phyloP scores from a whole-genome alignment of 2,797 vertebrate species.

The Hyperoplus lanceolatus region DNA sequence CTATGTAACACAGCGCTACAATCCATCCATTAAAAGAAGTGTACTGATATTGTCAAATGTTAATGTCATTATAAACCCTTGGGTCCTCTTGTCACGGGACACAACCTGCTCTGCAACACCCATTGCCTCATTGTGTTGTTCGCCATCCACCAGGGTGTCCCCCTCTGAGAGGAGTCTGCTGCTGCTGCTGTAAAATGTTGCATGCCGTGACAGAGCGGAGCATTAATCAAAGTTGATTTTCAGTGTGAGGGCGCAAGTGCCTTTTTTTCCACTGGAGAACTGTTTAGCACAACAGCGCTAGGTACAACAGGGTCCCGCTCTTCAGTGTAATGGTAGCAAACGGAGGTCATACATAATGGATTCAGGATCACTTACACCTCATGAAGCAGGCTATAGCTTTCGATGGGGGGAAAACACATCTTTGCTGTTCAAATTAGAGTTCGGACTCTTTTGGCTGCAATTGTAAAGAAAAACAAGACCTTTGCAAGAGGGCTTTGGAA shows the following conservation, averaged over 20 bases:
- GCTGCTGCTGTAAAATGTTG: slow-evolving; percentile 72
- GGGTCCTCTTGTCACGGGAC: slow-evolving; percentile 66
- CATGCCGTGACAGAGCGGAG: slow-evolving; percentile 60
- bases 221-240: slow-evolving; percentile 84
- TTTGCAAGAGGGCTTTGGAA: slow-evolving; percentile 66
- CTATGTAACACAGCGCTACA: slow-evolving; percentile 56
- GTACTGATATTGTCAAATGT: slow-evolving; percentile 83
- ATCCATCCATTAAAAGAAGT: slow-evolving; percentile 75
- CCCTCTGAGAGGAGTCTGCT: slow-evolving; percentile 51
- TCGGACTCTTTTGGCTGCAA: slow-evolving; percentile 64
- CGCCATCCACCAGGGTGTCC: slow-evolving; percentile 62
- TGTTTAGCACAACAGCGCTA: slow-evolving; percentile 82
- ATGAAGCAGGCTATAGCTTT: slow-evolving; percentile 77
- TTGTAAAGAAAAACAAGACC: slow-evolving; percentile 77
- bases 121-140: slow-evolving; percentile 57
- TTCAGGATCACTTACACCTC: slow-evolving; percentile 88
- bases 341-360: slow-evolving; percentile 87
- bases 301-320: slow-evolving; percentile 74
- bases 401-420: slow-evolving; percentile 64
- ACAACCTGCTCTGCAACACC: slow-evolving; percentile 50
- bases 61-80: slow-evolving; percentile 80
- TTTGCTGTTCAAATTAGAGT: slow-evolving; percentile 72
- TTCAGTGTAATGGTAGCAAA: slow-evolving; percentile 82
- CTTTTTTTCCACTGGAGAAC: slow-evolving; percentile 72
- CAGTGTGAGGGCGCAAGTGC: slow-evolving; percentile 73